Evolutionary conservation across 2,888 invertebrate species (phyloP).

Genomic region (Rhagonycha fulva): DNA sequence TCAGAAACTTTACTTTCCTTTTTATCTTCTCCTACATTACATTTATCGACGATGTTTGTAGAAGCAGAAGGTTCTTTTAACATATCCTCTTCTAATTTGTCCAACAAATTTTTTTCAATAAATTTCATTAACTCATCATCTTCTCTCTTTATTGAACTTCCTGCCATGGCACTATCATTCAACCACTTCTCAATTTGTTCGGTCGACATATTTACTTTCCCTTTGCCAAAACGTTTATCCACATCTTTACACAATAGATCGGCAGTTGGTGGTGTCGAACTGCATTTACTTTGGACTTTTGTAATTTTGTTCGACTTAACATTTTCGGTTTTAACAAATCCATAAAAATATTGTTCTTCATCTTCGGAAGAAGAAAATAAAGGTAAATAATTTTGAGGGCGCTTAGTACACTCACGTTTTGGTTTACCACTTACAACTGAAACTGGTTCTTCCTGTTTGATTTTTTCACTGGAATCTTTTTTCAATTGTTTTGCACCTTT

Average conservation of each 20-base stretch:
- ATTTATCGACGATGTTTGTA: not conserved
- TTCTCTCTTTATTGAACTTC: constrained; percentile 47
- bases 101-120: constrained; percentile 8
- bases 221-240: constrained; percentile 57
- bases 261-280: constrained; percentile 28
- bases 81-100: not conserved
- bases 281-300: constrained; percentile 52
- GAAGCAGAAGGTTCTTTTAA: not conserved
- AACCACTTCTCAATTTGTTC: constrained; percentile 72
- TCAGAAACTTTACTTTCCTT: not conserved
- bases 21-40: not conserved
- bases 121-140: constrained; percentile 41
- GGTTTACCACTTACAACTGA: constrained; percentile 40
- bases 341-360: constrained; percentile 54
- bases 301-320: constrained; percentile 40
- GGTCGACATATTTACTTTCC: constrained; percentile 70
- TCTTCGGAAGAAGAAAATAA: constrained; percentile 57
- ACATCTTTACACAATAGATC: constrained; percentile 46
- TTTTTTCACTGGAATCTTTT: constrained; percentile 17
- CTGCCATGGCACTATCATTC: constrained; percentile 53
- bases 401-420: constrained; percentile 51
- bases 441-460: constrained; percentile 3
- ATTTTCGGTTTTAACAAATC: constrained; percentile 46
- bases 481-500: not conserved
- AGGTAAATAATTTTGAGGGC: constrained; percentile 51